Conservation (phyloP, 1,140 invertebrate genomes). For the Acyrthosiphon pisum region DNA sequence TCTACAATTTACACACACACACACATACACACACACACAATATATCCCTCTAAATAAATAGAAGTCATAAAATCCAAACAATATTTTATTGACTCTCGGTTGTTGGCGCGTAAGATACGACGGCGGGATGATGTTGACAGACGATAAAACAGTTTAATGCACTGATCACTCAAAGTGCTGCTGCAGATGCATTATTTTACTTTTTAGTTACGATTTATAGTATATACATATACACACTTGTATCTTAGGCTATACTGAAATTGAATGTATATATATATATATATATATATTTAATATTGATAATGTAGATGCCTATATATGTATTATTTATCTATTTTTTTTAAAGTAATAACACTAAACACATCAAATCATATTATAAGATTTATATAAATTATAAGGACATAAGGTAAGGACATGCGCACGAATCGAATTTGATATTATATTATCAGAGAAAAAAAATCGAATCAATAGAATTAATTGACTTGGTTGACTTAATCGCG, state of each 20-base stretch:
- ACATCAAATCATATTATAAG: no score
- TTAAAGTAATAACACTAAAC: no score
- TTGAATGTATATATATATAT: not conserved
- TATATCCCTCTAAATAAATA: conserved; percentile 6
- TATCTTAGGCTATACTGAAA: not conserved
- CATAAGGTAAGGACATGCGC: no score
- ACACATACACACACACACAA: not conserved
- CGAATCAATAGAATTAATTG: no score
- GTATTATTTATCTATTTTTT: no score
- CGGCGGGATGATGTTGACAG: not conserved
- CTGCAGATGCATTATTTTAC: not conserved
- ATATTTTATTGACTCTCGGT: conserved; percentile 29
- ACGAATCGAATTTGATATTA: no score
- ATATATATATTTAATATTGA: no score
- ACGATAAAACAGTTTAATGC: not conserved
- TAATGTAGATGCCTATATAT: no score
- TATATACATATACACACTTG: not conserved
- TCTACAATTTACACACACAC: not conserved
- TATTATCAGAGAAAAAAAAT: no score
- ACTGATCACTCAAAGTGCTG: not conserved
- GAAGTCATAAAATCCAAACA: conserved; percentile 39
- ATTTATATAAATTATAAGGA: no score
- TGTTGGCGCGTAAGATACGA: not conserved
- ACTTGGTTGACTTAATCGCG: no score
- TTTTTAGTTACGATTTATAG: not conserved